phyloP scores from a whole-genome alignment of 2,113 vertebrate species.

The Microtus montanus region DNA sequence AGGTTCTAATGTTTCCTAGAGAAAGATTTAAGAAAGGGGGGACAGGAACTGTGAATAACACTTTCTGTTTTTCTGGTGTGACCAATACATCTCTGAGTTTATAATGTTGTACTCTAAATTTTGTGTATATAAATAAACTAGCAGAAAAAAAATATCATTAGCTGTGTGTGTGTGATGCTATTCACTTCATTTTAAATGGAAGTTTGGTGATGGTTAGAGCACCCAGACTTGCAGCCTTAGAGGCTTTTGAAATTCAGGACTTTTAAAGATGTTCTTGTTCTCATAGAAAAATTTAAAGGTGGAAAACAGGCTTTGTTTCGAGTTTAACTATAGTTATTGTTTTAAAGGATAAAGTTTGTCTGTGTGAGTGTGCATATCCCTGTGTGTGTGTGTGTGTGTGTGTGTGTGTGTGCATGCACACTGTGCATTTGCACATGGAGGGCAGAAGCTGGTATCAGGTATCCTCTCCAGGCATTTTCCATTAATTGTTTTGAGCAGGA shows the following conservation, averaged over 20 bases:
- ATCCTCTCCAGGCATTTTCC: background rate
- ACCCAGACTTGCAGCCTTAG: background rate
- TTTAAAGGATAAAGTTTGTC: background rate
- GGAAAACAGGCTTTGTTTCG: background rate
- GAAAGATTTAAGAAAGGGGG: background rate
- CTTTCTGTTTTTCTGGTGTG: background rate
- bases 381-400: too few species aligned
- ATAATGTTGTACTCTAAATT: background rate
- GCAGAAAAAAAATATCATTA: background rate
- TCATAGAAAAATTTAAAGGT: slow-evolving; percentile 5
- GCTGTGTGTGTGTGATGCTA: background rate
- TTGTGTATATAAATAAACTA: background rate
- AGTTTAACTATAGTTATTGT: background rate
- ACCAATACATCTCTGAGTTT: background rate
- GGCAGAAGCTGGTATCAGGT: background rate
- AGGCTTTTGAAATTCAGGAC: background rate
- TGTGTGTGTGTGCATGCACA: too few species aligned
- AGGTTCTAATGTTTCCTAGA: background rate
- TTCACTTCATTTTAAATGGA: background rate
- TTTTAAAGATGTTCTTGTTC: slow-evolving; percentile 1
- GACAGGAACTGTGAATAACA: background rate
- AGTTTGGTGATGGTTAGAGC: background rate
- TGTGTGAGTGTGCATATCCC: too few species aligned
- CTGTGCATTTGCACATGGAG: background rate
- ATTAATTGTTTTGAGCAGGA: background rate